Conservation (phyloP, 2,888 invertebrate species). For the Mylabris sibirica region DNA sequence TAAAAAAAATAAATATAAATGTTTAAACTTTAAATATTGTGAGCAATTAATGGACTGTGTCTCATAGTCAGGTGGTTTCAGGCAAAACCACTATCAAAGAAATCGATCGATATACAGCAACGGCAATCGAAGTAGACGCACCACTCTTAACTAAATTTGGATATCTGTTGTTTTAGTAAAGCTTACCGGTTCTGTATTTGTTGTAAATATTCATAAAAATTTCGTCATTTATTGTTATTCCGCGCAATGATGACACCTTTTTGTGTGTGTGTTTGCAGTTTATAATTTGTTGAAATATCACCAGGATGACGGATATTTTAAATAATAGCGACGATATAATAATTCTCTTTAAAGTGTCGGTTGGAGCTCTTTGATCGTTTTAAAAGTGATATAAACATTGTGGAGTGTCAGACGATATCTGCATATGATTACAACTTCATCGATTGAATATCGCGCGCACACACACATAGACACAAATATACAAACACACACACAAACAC, state of each 20-base stretch:
- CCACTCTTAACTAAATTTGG: too few relatives aligned
- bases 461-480: not conserved
- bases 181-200: too few relatives aligned
- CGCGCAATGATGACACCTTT: too few relatives aligned
- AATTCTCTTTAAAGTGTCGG: constrained; percentile 23
- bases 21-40: constrained; percentile 3
- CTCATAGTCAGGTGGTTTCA: constrained; percentile 10
- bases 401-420: constrained; percentile 46
- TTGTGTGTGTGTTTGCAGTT: not conserved
- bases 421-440: constrained; percentile 50
- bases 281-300: not conserved
- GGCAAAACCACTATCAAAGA: not conserved
- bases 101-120: not conserved
- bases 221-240: not conserved
- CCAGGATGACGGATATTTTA: not conserved
- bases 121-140: too few relatives aligned
- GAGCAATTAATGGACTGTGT: constrained; percentile 7
- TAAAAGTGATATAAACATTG: constrained; percentile 46
- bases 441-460: constrained; percentile 41
- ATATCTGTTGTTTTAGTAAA: too few relatives aligned
- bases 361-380: constrained; percentile 44
- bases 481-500: not conserved
- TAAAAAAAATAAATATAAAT: constrained; percentile 23
- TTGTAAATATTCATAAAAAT: too few relatives aligned
- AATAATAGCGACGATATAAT: not conserved